Base-by-base conservation (phyloP, 2,888 invertebrate genomes). In the Drosophila longiperda region DNA sequence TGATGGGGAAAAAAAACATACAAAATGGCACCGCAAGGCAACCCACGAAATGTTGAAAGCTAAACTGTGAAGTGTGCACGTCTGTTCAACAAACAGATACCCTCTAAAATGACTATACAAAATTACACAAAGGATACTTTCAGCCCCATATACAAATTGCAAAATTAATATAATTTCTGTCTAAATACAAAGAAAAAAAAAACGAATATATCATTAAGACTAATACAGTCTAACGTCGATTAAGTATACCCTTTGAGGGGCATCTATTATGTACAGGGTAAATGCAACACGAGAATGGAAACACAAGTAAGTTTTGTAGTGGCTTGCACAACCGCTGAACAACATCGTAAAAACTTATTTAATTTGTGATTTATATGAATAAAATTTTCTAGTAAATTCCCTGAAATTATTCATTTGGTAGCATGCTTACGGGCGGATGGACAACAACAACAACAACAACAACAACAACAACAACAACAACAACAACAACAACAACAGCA, bases 311-410 rank as follows among this genome's bases (percentile, higher is more conserved):
- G 85, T 89, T 82, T 73, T 76, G 87, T 84, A 84, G 85, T 89
- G 87, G 82, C 73, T 72, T 73, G 82, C 72, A 86, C 72, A 86
- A 80, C 86, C 89, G 82, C 87, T 81, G 89, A 86, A 89, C 86
- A 86, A 87, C 75, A 87, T 86, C 86, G 86, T 86, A 86, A 86
- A 86, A 86, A 86, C 86, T 86, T 86, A 86, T 86, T 86, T 86
- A 86, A 86, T 86, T 86, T 86, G 86, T 86, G 86, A 86, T 86
- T 86, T 86, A 86, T 86, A 89, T 86, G 86, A 86, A 86, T 86
- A 86, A 89, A 86, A 89, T 83, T 90, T 78, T 83, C 79, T 82
- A 87, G 89, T 87, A 90, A 89, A 90, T 89, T 90, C 83, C 54
- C 78, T 55, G 79, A 87, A 89, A 89, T 89, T 89, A 89, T 89